phyloP scores from a whole-genome alignment of 2,888 invertebrate genomes.

The Ceratothoa steindachneri region DNA sequence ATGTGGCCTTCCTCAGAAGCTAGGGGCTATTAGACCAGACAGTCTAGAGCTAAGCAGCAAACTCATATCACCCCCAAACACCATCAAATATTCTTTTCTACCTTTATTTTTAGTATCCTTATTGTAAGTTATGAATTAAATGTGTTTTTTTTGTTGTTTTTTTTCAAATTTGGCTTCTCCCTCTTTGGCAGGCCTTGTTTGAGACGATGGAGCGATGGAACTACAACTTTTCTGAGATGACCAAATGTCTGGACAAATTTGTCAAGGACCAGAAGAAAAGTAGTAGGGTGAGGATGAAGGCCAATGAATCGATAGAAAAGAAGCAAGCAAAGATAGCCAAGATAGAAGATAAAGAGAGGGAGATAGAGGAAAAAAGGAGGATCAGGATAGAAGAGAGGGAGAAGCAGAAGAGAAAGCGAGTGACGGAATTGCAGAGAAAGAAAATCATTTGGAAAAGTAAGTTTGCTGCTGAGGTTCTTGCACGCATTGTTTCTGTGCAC shows the following conservation, averaged over 20 bases:
- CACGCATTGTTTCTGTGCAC: neutral
- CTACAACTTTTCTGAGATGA: neutral
- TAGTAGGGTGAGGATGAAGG: neutral
- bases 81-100: too few relatives aligned
- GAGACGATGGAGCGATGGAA: neutral
- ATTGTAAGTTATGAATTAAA: too few relatives aligned
- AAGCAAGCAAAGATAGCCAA: neutral
- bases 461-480: neutral
- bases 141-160: too few relatives aligned
- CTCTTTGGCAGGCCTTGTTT: neutral
- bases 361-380: too few relatives aligned
- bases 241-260: neutral
- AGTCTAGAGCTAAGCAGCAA: too few relatives aligned
- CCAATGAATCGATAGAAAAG: neutral
- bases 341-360: neutral
- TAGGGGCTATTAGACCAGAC: too few relatives aligned
- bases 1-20: too few relatives aligned
- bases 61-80: too few relatives aligned
- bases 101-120: too few relatives aligned
- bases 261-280: neutral
- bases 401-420: neutral
- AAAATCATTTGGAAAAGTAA: constrained; percentile 11
- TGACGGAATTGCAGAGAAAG: neutral
- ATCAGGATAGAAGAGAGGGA: neutral
- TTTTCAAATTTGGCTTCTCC: too few relatives aligned